Conservation (phyloP, 2,113 vertebrate species). For the Neolamprologus devosi region DNA sequence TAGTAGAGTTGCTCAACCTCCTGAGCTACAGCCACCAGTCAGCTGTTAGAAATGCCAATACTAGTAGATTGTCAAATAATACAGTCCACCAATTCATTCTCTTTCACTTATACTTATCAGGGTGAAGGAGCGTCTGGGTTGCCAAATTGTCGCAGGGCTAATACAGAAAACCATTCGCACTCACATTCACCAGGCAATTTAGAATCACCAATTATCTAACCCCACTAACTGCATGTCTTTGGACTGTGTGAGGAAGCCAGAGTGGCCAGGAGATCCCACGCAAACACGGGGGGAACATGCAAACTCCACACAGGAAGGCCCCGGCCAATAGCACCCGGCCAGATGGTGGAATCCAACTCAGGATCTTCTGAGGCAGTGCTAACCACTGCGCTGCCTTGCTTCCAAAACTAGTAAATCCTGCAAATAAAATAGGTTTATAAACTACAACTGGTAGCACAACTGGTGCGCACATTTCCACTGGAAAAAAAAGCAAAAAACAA, state of each 20-base stretch:
- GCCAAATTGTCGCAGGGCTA: neutral
- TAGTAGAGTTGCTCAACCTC: neutral
- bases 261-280: neutral
- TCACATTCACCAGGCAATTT: neutral
- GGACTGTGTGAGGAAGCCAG: neutral
- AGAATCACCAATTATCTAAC: neutral
- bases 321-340: neutral
- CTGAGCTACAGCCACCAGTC: neutral
- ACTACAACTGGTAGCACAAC: neutral
- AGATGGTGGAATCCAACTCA: neutral
- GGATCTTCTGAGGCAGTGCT: neutral
- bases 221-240: neutral
- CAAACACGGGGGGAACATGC: neutral
- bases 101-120: neutral
- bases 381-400: neutral
- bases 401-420: neutral
- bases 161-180: neutral
- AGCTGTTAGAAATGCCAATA: neutral
- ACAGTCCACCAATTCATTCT: neutral
- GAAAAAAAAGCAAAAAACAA: neutral
- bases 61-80: neutral
- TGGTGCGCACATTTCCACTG: neutral
- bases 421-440: neutral
- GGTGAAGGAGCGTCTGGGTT: neutral
- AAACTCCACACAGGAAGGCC: neutral